Conservation (phyloP, 2,888 invertebrate genomes). For the Eubasilissa splendida region DNA sequence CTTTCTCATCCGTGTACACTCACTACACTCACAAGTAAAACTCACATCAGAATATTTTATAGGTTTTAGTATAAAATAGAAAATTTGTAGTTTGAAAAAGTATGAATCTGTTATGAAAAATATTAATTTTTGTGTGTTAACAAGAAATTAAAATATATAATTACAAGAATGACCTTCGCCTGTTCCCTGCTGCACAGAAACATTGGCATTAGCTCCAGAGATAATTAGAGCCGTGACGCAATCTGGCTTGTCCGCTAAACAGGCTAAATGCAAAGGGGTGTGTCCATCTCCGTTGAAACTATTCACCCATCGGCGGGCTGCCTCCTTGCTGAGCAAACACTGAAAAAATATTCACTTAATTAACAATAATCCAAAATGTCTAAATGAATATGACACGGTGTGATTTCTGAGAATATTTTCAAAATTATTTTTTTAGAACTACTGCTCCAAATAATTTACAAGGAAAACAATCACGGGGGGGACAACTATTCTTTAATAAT, state of each 20-base stretch:
- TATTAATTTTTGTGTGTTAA: too few relatives aligned
- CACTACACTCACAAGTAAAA: neutral
- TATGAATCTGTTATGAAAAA: too few relatives aligned
- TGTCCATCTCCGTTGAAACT: conserved; percentile 85
- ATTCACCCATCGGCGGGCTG: conserved; percentile 74
- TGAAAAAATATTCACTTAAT: conserved; percentile 61
- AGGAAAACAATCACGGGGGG: too few relatives aligned
- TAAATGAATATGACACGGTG: too few relatives aligned
- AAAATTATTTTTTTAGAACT: too few relatives aligned
- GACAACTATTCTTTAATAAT: too few relatives aligned
- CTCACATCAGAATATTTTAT: neutral
- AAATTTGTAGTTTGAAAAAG: too few relatives aligned
- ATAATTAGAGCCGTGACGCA: conserved; percentile 88
- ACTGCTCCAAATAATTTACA: too few relatives aligned
- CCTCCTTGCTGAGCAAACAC: conserved; percentile 63
- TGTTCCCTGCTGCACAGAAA: conserved; percentile 47
- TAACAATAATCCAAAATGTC: too few relatives aligned
- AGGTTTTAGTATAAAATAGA: too few relatives aligned
- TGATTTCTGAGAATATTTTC: too few relatives aligned
- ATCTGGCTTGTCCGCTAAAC: conserved; percentile 87
- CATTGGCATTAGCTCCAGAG: conserved; percentile 79
- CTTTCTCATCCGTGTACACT: too few relatives aligned
- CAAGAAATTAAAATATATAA: neutral
- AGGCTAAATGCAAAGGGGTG: conserved; percentile 90
- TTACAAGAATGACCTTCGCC: conserved; percentile 28